Base-by-base conservation (phyloP, 2,113 vertebrate species). In the Sprattus sprattus region DNA sequence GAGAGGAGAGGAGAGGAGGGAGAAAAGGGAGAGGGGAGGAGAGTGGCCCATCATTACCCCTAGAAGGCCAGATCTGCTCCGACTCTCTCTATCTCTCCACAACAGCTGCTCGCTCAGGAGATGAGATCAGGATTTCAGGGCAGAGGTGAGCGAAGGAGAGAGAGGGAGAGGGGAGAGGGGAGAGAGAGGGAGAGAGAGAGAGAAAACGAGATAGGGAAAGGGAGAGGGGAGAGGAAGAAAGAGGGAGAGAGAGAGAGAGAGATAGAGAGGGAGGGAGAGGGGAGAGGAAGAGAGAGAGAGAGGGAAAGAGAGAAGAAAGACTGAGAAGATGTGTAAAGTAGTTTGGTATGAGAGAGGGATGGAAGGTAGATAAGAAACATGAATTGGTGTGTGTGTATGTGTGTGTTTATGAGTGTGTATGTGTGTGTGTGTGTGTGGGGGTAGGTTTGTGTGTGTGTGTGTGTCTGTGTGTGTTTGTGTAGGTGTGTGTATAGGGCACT, bases 61-160 rank as follows among this genome's bases (percentile, higher is more conserved):
- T 52, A 0, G 22, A 47, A 28, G 22, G 10, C 39, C 64, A 52
- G 28, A 52, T 83, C 82, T 54, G 54, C 81, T 80, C 82, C 46
- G 2, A 10, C 60, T 44, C 45, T 25, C 54, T 87, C 83, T 94
- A 95, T 95, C 93, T 94, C 92, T 71, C 85, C 89, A 78, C 85
- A 93, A 92, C 94, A 95, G 92, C 92, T 94, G 94, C 92, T 94
- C 85, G 45, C 85, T 92, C 91, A 91, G 90, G 90, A 93, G 94
- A 94, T 94, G 94, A 94, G 94, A 95, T 95, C 92, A 91, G 91
- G 88, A 91, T 90, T 91, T 90, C 91, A 89, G 92, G 92, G 91
- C 92, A 92, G 92, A 86, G 91, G 91, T 93, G 93, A 93, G 92
- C 92, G 89, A 92, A 90, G 90, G 90, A 86, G 91, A 90, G 87